Evolutionary conservation across 2,888 invertebrate genomes (phyloP).

Genomic region (Taenaris catops): DNA sequence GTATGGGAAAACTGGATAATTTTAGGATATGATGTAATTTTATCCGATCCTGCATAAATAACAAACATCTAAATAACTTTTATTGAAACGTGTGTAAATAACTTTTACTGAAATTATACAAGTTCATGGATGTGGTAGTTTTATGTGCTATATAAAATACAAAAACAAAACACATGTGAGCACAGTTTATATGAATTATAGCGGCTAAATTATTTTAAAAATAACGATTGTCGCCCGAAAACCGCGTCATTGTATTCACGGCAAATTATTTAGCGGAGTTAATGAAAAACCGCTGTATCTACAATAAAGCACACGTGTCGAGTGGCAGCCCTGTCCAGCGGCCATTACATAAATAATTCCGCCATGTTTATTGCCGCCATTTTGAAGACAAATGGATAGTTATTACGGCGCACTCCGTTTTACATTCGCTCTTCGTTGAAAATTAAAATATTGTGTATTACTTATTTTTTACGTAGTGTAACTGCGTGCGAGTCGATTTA

Average conservation of each 20-base stretch:
- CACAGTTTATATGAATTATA: too few relatives aligned
- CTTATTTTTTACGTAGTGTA: slow-evolving; percentile 62
- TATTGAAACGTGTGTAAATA: too few relatives aligned
- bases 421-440: slow-evolving; percentile 69
- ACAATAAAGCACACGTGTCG: slow-evolving; percentile 70
- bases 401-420: slow-evolving; percentile 75
- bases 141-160: too few relatives aligned
- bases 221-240: slow-evolving; percentile 9
- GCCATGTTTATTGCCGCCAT: slow-evolving; percentile 78
- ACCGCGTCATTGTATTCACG: slow-evolving; percentile 10
- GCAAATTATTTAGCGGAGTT: slow-evolving; percentile 44
- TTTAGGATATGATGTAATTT: too few relatives aligned
- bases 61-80: too few relatives aligned
- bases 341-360: slow-evolving; percentile 79
- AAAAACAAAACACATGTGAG: too few relatives aligned
- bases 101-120: too few relatives aligned
- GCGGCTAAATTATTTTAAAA: slow-evolving; percentile 2
- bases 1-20: too few relatives aligned
- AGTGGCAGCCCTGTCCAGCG: slow-evolving; percentile 66
- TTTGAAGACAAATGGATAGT: slow-evolving; percentile 80
- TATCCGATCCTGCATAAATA: too few relatives aligned
- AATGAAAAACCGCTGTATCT: slow-evolving; percentile 71
- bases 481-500: slow-evolving; percentile 70
- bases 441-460: slow-evolving; percentile 78
- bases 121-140: too few relatives aligned